phyloP scores from a whole-genome alignment of 2,113 vertebrate species.

The Larimichthys crocea region DNA sequence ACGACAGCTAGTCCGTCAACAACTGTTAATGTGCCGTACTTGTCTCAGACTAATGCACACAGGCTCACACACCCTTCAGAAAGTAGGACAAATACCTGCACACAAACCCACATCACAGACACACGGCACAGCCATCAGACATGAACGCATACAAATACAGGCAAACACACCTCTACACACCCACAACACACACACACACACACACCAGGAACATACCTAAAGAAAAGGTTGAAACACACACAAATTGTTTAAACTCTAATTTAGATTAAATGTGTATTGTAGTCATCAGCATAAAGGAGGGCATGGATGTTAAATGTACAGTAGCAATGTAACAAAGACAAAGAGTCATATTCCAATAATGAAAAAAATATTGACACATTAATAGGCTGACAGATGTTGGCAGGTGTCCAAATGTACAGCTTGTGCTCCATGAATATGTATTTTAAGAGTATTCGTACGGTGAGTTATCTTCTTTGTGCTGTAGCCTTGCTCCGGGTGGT shows the following conservation, averaged over 20 bases:
- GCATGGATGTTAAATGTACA: no score
- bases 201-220: not conserved
- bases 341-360: no score
- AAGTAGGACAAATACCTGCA: conserved; percentile 41
- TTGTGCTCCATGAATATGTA: not conserved
- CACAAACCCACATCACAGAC: not conserved
- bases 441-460: not conserved
- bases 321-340: no score
- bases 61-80: not conserved
- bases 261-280: not conserved
- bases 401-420: not conserved
- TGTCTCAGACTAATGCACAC: not conserved
- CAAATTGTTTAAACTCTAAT: not conserved
- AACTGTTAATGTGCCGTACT: not conserved
- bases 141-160: not conserved
- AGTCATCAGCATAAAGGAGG: not conserved
- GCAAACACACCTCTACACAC: conserved; percentile 25
- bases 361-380: not conserved
- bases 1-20: not conserved
- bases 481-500: not conserved
- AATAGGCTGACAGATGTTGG: not conserved
- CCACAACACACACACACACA: conserved; percentile 5
- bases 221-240: not conserved
- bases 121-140: not conserved
- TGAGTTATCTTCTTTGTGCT: not conserved